Base-by-base conservation (phyloP, 2,888 invertebrate genomes). In the Chymomyza fuscimana region DNA sequence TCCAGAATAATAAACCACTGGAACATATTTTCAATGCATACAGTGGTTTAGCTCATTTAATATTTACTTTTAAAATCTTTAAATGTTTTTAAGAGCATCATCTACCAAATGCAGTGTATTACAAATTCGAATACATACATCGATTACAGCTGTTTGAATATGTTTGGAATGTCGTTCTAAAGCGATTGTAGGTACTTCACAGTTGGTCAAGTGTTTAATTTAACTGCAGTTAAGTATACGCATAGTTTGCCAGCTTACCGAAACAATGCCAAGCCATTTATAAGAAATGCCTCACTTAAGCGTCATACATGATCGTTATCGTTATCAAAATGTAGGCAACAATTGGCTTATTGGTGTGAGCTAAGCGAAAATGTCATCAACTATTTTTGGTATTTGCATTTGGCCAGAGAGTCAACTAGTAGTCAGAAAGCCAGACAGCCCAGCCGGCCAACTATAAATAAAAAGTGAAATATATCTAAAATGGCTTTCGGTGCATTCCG, bases 361-460 rank as follows among this genome's bases (percentile, higher is more conserved):
- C 32, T 32, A 32, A 32, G 32, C 32, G 64, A 71, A 76, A 74
- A 74, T 75, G 76, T 67, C 74, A 72, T 64, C 74, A 74, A 74
- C 70, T 74, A 76, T 74, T 75, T 74, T 67, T 74, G 70, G 65
- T 72, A 59, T 76, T 51, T 46, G 40, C 12, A 46, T 12, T 12
- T 12, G 12, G 40, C 12, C 40, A 46, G 12, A 46, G 12, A 46
- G 40, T 10, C 40, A 46, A 2, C 40, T 12, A 7, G 0, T 7
- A 12, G 40, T 7, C 40, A 10, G 7, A 32, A 5, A 32, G 32
- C 32, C 32, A 32, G 32, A 7, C 32, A 32, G 7, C 32, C 32
- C 32, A 46, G 40, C 10, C 40, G 40, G 40, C 40, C 40, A 46
- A 46, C 40, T 46, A 46, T 46, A 46, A 46, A 46, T 46, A 46